Evolutionary conservation across 2,797 vertebrate species (phyloP).

Genomic region (Hypotaenidia philippensis): DNA sequence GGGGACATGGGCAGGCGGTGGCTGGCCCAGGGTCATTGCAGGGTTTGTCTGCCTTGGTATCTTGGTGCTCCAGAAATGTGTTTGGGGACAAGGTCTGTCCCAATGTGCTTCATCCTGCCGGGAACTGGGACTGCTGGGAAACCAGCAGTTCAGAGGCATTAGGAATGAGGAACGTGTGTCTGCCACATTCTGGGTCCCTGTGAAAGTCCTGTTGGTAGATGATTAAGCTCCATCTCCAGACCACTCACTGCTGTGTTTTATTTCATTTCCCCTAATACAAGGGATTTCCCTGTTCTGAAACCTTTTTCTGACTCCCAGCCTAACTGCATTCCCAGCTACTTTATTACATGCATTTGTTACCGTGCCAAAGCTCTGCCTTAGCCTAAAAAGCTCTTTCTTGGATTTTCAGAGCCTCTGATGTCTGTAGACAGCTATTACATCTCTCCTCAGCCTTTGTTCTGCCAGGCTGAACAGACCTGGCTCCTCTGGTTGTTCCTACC

Average conservation of each 20-base stretch:
- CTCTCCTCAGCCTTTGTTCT: not conserved
- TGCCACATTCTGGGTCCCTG: not conserved
- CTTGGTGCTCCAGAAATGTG: not conserved
- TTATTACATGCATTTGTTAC: not conserved
- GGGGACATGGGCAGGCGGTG: fast-evolving
- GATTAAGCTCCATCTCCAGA: not conserved
- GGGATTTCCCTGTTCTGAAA: conserved; percentile 23
- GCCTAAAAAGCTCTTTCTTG: not conserved
- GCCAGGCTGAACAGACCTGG: not conserved
- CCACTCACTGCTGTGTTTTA: not conserved
- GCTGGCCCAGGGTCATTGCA: not conserved
- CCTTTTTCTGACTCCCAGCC: not conserved
- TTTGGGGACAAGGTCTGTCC: not conserved
- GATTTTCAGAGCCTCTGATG: not conserved
- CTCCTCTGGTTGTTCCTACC: not conserved
- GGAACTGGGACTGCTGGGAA: not conserved
- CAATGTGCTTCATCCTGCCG: not conserved
- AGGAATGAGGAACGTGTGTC: not conserved
- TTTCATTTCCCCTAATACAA: conserved; percentile 28
- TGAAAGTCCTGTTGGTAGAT: not conserved
- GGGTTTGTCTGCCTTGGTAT: not conserved
- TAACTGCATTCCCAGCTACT: not conserved
- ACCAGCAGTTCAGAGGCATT: not conserved
- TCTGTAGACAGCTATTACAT: not conserved
- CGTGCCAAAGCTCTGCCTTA: not conserved